Evolutionary conservation across 1,140 invertebrate genomes (phyloP).

Genomic region (Caenorhabditis latens): DNA sequence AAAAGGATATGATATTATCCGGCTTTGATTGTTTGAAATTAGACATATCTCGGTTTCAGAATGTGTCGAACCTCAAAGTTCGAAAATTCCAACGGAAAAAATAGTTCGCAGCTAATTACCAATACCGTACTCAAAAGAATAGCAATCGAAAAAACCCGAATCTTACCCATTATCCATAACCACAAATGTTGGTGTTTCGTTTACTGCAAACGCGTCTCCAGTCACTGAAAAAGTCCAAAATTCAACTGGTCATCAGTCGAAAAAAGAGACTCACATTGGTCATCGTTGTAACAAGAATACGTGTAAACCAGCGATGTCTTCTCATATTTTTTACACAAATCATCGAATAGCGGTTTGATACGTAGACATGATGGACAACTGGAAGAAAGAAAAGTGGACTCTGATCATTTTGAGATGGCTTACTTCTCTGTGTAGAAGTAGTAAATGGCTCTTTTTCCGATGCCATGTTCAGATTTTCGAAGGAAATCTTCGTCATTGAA

Average conservation of each 20-base stretch:
- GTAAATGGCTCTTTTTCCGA: conserved; percentile 36
- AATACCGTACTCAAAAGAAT: no score
- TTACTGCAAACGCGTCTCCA: conserved; percentile 33
- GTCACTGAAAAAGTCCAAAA: conserved; percentile 18
- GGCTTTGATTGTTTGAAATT: no score
- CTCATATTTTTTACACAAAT: conserved; percentile 46
- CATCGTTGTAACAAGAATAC: conserved; percentile 26
- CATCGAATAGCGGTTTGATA: conserved; percentile 33
- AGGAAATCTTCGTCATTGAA: conserved; percentile 20
- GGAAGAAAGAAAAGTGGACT: not conserved
- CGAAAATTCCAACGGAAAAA: no score
- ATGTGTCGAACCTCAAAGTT: no score
- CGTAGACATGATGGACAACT: conserved; percentile 17
- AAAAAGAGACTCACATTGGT: conserved; percentile 3
- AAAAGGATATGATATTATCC: not conserved
- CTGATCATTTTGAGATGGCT: not conserved
- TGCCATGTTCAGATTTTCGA: conserved; percentile 24
- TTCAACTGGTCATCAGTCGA: not conserved
- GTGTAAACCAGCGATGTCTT: conserved; percentile 42
- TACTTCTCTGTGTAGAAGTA: conserved; percentile 27
- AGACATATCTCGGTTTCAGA: no score
- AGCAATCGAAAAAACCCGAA: not conserved
- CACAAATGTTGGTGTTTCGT: not conserved
- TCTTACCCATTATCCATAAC: conserved; percentile 30
- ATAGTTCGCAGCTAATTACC: no score